Base-by-base conservation (phyloP, 2,797 vertebrate genomes). In the Sebastolobus alascanus region DNA sequence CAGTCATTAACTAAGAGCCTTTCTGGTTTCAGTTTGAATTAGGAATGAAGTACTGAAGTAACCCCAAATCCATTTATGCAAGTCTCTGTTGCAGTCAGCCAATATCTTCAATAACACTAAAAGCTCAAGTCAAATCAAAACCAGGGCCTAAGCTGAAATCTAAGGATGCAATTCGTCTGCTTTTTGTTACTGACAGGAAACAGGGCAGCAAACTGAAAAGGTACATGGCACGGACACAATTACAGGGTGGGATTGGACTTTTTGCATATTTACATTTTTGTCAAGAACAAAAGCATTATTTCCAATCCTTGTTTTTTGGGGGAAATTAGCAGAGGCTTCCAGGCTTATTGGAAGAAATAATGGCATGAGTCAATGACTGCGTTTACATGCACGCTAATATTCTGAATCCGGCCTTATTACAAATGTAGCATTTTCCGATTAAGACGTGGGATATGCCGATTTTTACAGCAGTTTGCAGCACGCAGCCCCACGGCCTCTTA, bases 101-200 rank as follows among this genome's bases (percentile, higher is more conserved):
- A 75, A 79, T 55, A 81, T 66, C 55, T 66, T 88, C 40, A 90
- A 83, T 86, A 76, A 82, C 14, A 68, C 75, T 89, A 87, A 91
- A 89, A 89, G 83, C 67, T 52, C 16, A 77, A 70, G 18, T 78
- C 22, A 82, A 58, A 82, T 63, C 40, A 65, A 87, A 84, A 74
- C 22, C 37, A 66, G 9, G 33, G 4, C 33, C 20, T 37, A 2
- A 60, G 55, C 13, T 63, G 31, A 72, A 66, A 77, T 33, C 12
- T 40, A 38, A 35, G 25, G 8, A 50, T 63, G 29, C 9, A 4
- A 72, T 55, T 69, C 4, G 5, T 65, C 27, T 74, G 79, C 10
- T 33, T 68, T 74, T 55, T 77, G 25, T 73, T 70, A 50, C 8
- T 27, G 4, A 18, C 5, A 52, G n/a, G 43, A 55, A 72, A 33